Percentiles rank a stretch among this genome's conserved stretches.
Evolutionary conservation across 2,888 invertebrate genomes (phyloP).

Genomic region (Alviniconcha strummeri): DNA sequence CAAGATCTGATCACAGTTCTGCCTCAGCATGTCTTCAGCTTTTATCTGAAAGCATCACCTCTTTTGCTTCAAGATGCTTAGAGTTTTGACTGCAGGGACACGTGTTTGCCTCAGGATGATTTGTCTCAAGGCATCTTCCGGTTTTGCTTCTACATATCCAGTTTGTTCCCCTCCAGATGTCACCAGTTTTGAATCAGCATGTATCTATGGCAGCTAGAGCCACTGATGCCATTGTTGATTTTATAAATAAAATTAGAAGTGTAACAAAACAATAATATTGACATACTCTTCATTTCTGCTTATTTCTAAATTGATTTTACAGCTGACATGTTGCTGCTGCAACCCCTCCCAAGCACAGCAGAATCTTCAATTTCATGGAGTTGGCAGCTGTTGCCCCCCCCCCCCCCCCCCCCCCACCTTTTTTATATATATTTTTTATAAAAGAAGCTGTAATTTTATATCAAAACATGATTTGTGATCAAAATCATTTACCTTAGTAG

Average conservation of each 20-base stretch:
- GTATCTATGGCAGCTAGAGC: not conserved
- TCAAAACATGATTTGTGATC: not conserved
- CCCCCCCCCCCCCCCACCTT: not conserved
- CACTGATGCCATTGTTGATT: not conserved
- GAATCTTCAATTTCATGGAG: not conserved
- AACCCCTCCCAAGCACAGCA: not conserved
- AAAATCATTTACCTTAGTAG: not conserved
- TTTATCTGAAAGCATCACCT: not conserved
- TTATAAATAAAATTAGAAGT: not conserved
- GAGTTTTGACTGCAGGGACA: not conserved
- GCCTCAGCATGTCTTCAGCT: not conserved
- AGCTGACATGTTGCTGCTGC: not conserved
- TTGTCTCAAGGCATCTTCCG: too few species aligned
- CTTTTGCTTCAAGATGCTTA: not conserved
- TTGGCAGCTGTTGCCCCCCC: not conserved
- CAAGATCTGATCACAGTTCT: not conserved
- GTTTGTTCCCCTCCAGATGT: too few species aligned
- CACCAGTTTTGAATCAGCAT: not conserved
- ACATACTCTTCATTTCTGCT: too few species aligned
- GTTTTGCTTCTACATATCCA: too few species aligned
- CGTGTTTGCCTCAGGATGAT: too few species aligned
- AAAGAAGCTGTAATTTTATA: not conserved
- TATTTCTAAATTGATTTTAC: not conserved
- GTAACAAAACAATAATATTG: not conserved
- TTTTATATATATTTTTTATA: not conserved